Evolutionary conservation across 2,113 vertebrate species (phyloP), one percentile per base, ranked within the genome.

Genomic region (Psittacus erithacus): DNA sequence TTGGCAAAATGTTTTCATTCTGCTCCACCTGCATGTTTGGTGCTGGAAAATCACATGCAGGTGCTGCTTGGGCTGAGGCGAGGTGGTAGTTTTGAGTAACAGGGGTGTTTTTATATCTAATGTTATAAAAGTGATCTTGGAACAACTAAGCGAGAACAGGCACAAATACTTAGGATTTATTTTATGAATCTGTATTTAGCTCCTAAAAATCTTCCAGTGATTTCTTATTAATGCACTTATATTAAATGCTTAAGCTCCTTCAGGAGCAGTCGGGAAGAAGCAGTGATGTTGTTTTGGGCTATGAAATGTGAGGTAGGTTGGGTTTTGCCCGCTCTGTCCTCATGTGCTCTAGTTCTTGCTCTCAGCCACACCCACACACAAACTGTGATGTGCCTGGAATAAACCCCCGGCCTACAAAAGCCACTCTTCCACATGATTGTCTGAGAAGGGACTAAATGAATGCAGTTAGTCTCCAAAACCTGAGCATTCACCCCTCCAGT

Each of bases 401-500:
- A 52, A 69, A 53, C 31, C 10, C 14, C 29, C 35, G n/a, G 11
- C 57, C n/a, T 52, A 35, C n/a, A 55, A 33, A 65, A 57, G 18
- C 20, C 16, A 2, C 25, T 67, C 9, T 6, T 49, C 29, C 1
- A 1, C 7, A 2, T 4, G 22, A 5, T 13, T 18, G 8, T 13
- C 9, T 15, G 39, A 47, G 18, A 46, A 31, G 19, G 31, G 24
- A 55, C 41, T 39, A 27, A 55, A 71, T 13, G 3, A 43, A 35
- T 17, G 33, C 8, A 31, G 52, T 27, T 46, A 17, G 19, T n/a
- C 24, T 76, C 50, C 28, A 39, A 44, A 83, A 70, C 31, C 17
- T 7, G 33, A 25, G 46, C 8, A 2, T 63, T 71, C 18, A 53
- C 35, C 35, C 6, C 10, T 60, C 22, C 5, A 8, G 18, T 33